Base-by-base conservation (phyloP, 2,888 invertebrate genomes). In the Apamea crenata region DNA sequence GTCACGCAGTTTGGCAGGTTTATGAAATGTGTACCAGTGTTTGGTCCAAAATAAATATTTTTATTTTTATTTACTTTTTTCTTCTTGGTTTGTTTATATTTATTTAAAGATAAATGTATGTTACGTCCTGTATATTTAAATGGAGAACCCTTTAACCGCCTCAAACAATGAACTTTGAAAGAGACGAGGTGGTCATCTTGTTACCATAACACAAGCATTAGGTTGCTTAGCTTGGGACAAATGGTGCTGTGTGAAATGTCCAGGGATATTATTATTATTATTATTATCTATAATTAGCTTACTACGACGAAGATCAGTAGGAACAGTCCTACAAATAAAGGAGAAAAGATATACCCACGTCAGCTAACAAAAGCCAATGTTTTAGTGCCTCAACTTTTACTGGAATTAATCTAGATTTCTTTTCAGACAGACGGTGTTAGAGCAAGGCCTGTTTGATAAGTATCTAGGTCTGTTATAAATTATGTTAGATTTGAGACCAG, bases 101-200 rank as follows among this genome's bases (percentile, higher is more conserved):
- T 1, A 12, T 10, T 47, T 16, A 2, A 47, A 16, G 14, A 0
- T 5, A 16, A 47, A 47, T 47, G 14, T 16, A 47, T 36, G 5
- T 36, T 36, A 36, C 36, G 36, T 36, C 36, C 5, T 36, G 36
- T 7, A 40, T 40, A 40, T 40, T 40, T 40, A 40, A 40, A 40
- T 40, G 3, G 18, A 32, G 59, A 81, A 65, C 75, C 40, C n/a
- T 59, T 10, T 50, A 74, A 32, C 50, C 25, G 61, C 47, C n/a
- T 72, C 63, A 72, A 56, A 77, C 72, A 77, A 82, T 66, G 73
- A 78, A 50, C 78, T 82, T 82, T 70, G 44, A 21, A 70, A 66
- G 77, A 70, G 65, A 44, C 36, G 29, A 73, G 59, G n/a, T 25
- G 36, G n/a, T n/a, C n/a, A n/a, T n/a, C n/a, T n/a, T n/a, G n/a